A percentile compares a stretch with the other conserved stretches of the same genome.
phyloP scores from a whole-genome alignment of 2,888 invertebrate genomes.

The Troides oblongomaculatus region DNA sequence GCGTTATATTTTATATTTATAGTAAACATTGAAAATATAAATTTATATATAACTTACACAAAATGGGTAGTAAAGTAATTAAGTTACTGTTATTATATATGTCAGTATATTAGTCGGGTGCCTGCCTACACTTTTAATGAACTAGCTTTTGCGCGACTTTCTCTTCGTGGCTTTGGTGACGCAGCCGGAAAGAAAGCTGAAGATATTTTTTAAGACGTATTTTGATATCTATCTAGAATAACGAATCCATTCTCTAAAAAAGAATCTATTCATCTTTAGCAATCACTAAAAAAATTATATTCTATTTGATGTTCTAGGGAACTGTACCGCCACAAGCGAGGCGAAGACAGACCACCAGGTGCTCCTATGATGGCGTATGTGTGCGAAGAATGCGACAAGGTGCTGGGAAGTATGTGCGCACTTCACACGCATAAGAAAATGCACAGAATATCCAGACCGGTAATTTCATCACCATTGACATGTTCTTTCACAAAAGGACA shows the following conservation, averaged over 20 bases:
- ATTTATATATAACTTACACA: background rate
- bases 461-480: conserved; percentile 38
- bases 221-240: background rate
- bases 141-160: background rate
- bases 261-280: no score
- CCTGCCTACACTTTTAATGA: background rate
- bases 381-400: conserved; percentile 80
- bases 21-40: background rate
- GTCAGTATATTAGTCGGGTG: background rate
- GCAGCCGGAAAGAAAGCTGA: background rate
- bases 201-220: background rate
- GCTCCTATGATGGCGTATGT: conserved; percentile 72
- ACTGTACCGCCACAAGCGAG: conserved; percentile 69
- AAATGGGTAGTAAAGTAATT: background rate
- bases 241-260: background rate
- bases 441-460: conserved; percentile 78
- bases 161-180: no score
- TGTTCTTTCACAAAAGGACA: background rate
- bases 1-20: background rate
- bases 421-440: conserved; percentile 78
- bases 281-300: no score
- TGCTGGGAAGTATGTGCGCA: conserved; percentile 76
- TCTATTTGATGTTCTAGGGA: conserved; percentile 47
- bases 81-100: background rate
- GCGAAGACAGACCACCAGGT: conserved; percentile 67